phyloP scores from a whole-genome alignment of 1,140 invertebrate species.

The Drosophila bocki region DNA sequence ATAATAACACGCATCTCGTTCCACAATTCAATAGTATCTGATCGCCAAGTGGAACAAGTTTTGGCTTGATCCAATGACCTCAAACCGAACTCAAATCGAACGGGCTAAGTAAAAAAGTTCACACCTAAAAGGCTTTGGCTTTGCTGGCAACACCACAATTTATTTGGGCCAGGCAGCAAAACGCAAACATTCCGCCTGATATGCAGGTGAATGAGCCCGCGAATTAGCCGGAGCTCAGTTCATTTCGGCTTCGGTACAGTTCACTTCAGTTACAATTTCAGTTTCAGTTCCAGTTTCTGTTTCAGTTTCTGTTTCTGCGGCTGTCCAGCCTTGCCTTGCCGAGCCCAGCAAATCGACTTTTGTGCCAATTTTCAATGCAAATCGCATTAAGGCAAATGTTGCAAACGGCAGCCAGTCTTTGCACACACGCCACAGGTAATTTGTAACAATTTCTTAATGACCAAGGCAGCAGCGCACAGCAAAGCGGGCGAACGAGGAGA shows the following conservation, averaged over 20 bases:
- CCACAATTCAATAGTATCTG: conserved; percentile 35
- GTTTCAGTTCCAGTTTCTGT: conserved; percentile 23
- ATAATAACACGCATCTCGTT: conserved; percentile 44
- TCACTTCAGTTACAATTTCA: conserved; percentile 34
- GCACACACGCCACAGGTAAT: conserved; percentile 59
- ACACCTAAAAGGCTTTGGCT: conserved; percentile 47
- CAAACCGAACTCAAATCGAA: conserved; percentile 43
- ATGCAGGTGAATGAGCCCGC: conserved; percentile 50
- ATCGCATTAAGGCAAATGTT: conserved; percentile 67
- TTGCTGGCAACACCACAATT: conserved; percentile 18
- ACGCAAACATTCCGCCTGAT: conserved; percentile 30
- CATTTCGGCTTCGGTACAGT: conserved; percentile 14
- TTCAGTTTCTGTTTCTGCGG: conserved; percentile 6
- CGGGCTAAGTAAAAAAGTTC: conserved; percentile 48
- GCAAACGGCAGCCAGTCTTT: conserved; percentile 52
- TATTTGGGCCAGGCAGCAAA: conserved; percentile 39
- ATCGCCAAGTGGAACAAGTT: conserved; percentile 28
- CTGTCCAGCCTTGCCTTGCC: conserved; percentile 38
- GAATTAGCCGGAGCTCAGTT: conserved; percentile 29
- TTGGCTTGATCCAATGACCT: conserved; percentile 48
- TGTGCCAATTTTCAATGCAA: conserved; percentile 67
- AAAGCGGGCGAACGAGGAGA: conserved; percentile 15
- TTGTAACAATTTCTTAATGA: conserved; percentile 66
- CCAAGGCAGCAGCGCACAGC: conserved; percentile 25
- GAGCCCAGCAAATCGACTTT: conserved; percentile 59